Base-by-base conservation (phyloP, 2,113 vertebrate genomes). In the Corythaeola cristata region DNA sequence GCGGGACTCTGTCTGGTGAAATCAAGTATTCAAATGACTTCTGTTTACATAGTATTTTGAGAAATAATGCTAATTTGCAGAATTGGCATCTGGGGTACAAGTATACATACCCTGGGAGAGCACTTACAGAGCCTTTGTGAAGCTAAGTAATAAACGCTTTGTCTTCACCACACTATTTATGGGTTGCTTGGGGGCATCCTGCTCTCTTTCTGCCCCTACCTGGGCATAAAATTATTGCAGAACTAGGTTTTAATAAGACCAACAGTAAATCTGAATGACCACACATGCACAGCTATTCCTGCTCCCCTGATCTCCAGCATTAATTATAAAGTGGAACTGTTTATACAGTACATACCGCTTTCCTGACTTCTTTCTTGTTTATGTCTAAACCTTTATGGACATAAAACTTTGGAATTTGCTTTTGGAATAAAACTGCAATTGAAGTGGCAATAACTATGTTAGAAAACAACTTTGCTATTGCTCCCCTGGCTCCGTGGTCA, bases 131-230 rank as follows among this genome's bases (percentile, higher is more conserved):
- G 96, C 94, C 95, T 97, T 93, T 97, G 93, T 90, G 97, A 97
- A 96, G 97, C 97, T 97, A 97, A 98, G 98, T 94, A 98, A 98
- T 98, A 98, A 98, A 98, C 97, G 93, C 96, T 98, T 98, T 98
- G 98, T 98, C 98, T 97, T 98, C 98, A 97, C 98, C 97, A 96
- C 96, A 96, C 97, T 98, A 98, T 98, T 98, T 98, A 98, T 98
- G 97, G 95, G 96, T 98, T 98, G 98, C 98, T 98, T 95, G 94
- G 97, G 98, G 98, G 98, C 98, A 98, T 98, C 97, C 96, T 95
- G 97, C 95, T 97, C 95, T 97, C 95, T 89, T 95, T 62, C 95
- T 96, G 94, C 97, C 98, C 90, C 97, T 95, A 98, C 98, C 98
- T 98, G 97, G 91, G 94, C 97, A 97, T 96, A 96, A 88, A 96